Evolutionary conservation across 2,113 vertebrate species (phyloP), one percentile per base, ranked within the genome.

Genomic region (Scortum barcoo): DNA sequence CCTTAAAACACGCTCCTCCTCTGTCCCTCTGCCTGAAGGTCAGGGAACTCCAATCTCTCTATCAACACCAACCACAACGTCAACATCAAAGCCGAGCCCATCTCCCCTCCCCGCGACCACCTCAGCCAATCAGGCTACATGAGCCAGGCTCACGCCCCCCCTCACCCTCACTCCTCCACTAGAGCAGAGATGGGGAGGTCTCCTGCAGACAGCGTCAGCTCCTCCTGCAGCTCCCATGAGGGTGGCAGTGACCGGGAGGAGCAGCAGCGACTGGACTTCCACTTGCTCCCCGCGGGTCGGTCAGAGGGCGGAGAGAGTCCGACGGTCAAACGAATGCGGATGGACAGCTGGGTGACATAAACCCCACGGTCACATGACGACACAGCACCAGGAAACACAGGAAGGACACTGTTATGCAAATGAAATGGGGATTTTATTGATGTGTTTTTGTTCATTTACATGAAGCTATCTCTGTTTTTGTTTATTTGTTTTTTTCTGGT

Each of bases 301-400:
- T 93, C 95, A 0, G 97, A 97, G 72, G 96, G 95, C 30, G 87
- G 95, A 1, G 96, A 97, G 78, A 97, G 96, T 79, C 97, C 97
- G 0, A 96, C 97, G 1, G 92, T 97, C 76, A 99, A 99, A 87
- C 96, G 97, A 0, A 96, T 99, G 96, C 92, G 98, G 85, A 96
- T 97, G 95, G 97, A 99, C 89, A 95, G 95, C 1, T 99, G 98
- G 98, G 97, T 98, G 93, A 99, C 98, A 93, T 99, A 92, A 50
- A 85, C 0, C 78, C 44, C 5, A 3, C 36, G 20, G 75, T 87
- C 71, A 66, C 44, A 42, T 51, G 62, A 48, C 6, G 4, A 24
- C 51, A 48, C 46, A 4, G 9, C 44, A 26, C 22, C 76, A 57
- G 81, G 79, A 62, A 80, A 88, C 63, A 51, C 72, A 88, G 76